Evolutionary conservation across 2,113 vertebrate species (phyloP).

Genomic region (Cacatua alba): DNA sequence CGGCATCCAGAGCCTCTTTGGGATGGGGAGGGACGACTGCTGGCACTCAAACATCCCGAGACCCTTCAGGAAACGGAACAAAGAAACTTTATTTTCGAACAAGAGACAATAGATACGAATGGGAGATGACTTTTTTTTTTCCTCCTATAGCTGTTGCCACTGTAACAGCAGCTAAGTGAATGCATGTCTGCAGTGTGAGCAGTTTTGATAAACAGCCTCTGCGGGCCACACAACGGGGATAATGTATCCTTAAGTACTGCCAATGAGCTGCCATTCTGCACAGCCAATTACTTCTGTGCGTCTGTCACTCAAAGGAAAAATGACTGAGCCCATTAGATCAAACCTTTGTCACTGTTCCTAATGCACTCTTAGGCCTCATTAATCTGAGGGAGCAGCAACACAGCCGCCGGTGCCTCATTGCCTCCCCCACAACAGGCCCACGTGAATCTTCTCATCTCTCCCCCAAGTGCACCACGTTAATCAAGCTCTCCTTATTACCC

Average conservation of each 20-base stretch:
- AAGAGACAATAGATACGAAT: conserved; percentile 58
- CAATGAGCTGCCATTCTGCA: conserved; percentile 89
- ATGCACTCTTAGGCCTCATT: conserved; percentile 89
- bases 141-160: conserved; percentile 73
- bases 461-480: conserved; percentile 84
- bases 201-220: conserved; percentile 89
- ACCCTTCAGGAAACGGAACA: conserved; percentile 64
- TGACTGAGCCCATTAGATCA: conserved; percentile 90
- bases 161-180: conserved; percentile 79
- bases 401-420: conserved; percentile 77
- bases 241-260: conserved; percentile 89
- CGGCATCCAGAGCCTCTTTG: accelerated
- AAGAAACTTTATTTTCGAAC: conserved; percentile 74
- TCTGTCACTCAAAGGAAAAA: conserved; percentile 90
- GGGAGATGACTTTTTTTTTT: conserved; percentile 43
- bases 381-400: conserved; percentile 85
- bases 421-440: conserved; percentile 82
- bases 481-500: conserved; percentile 90
- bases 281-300: conserved; percentile 89
- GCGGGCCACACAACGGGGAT: conserved; percentile 86
- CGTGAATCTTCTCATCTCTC: conserved; percentile 83
- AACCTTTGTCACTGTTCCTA: conserved; percentile 88
- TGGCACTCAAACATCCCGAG: conserved; percentile 5
- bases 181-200: conserved; percentile 83
- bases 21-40: background rate